Evolutionary conservation across 2,888 invertebrate genomes (phyloP), one percentile per base, ranked within the genome.

Genomic region (Coecobrya sp.): DNA sequence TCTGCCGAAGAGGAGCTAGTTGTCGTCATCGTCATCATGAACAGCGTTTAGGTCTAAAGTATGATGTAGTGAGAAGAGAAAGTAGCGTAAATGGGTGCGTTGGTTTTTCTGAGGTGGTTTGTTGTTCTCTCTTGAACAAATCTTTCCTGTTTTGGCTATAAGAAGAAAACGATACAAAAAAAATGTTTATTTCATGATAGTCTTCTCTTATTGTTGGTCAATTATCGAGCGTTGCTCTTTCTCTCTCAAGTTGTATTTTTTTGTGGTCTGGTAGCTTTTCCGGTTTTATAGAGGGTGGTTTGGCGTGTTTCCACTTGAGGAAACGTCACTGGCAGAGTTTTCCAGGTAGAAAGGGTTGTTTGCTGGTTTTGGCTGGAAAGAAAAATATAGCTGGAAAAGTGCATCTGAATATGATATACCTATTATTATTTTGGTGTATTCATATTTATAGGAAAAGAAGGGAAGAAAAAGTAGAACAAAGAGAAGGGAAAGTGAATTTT

Each of bases 1-100:
- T 91, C 91, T 27, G 49, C 76, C 25, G 76, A 76, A 22, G 86
- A 85, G 62, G 91, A 91, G 70, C 91, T 86, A 42, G 86, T 76
- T 49, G 76, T 76, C 76, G 73, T 73, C 45, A 45, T 73, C 42
- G 73, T 65, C 90, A 91, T 91, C 55, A 30, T 91, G 30, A 70
- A 55, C 49, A 88, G n/a, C n/a, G n/a, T n/a, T 65, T 3, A 85
- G 22, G 49, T 8, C 10, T 27, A 25, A 0, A 55, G 36, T 2
- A 62, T 19, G 13, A 52, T 16, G 62, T 25, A 55, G 2, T 52
- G 30, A 70, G 70, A 19, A 45, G 30, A 68, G 49, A 42, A 85
- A 27, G 25, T 68, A 19, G n/a, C 16, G 59, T 25, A 45, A 42
- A 45, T 62, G n/a, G 22, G 65, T 65, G 25, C 27, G 62, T 52